A percentile compares a stretch with the other conserved stretches of the same genome.
These are phyloP conservation scores for Laticauda colubrina DNA, from an alignment of 2,113 vertebrate species.

Conservation along the genomic window DNA sequence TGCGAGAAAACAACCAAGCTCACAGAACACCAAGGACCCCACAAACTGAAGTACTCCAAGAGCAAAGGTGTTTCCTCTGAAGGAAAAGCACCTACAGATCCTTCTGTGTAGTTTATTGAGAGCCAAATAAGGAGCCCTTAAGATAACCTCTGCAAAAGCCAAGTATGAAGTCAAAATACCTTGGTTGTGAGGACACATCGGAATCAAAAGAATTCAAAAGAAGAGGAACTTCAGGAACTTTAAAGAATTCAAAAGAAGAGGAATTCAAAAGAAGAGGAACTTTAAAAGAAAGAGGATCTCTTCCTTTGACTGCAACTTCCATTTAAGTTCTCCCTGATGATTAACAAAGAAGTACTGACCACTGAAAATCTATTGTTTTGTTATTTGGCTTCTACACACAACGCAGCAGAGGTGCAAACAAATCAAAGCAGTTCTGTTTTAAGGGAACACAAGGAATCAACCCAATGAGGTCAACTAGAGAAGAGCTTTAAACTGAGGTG, in stretches of 20 bases:
- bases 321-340: background rate
- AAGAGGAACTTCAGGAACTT: background rate
- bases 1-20: background rate
- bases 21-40: background rate
- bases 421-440: background rate
- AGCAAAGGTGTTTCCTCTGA: background rate
- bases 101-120: background rate
- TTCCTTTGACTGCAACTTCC: background rate
- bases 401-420: background rate
- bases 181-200: background rate
- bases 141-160: background rate
- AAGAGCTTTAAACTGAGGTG: too few species aligned
- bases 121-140: background rate
- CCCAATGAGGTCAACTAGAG: background rate
- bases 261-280: background rate
- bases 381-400: background rate
- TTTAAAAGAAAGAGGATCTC: background rate
- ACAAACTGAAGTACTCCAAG: background rate
- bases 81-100: background rate
- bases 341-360: background rate
- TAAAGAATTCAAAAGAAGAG: background rate
- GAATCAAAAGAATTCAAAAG: background rate
- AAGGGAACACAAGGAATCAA: background rate
- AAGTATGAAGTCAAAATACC: background rate
- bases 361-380: background rate